Conservation (phyloP, 2,888 invertebrate species). For the Diploptera punctata region DNA sequence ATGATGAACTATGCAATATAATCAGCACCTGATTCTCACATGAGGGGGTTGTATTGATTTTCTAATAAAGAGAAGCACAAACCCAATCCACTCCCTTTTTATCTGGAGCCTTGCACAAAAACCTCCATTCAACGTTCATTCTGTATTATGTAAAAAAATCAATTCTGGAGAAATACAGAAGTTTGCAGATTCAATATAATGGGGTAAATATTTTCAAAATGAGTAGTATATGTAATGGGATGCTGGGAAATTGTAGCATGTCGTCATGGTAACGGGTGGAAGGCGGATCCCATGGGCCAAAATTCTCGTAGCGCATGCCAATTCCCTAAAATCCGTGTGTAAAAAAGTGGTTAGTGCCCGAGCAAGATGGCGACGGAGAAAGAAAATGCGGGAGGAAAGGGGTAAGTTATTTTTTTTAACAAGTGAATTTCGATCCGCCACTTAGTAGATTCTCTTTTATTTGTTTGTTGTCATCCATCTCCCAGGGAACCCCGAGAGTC, state of each 20-base stretch:
- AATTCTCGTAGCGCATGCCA: background rate
- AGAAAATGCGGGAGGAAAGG: background rate
- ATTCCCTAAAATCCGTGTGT: background rate
- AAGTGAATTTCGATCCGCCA: too few relatives aligned
- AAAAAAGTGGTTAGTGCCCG: too few relatives aligned
- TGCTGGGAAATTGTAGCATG: background rate
- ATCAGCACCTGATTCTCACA: too few relatives aligned
- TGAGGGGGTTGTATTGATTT: background rate
- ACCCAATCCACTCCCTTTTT: background rate
- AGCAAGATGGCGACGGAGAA: too few relatives aligned
- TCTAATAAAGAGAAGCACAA: background rate
- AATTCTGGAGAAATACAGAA: background rate
- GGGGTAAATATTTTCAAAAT: background rate
- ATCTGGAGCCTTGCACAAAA: background rate
- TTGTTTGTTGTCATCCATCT: too few relatives aligned
- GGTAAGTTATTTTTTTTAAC: too few relatives aligned
- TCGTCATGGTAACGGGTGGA: background rate
- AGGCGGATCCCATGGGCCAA: background rate
- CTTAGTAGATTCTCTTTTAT: too few relatives aligned
- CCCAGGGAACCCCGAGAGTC: too few relatives aligned
- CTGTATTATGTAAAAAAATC: background rate
- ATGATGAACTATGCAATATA: too few relatives aligned
- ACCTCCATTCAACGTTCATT: background rate
- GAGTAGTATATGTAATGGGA: background rate
- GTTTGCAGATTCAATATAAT: background rate